These are phyloP conservation scores for Phasia obesa DNA, from an alignment of 2,888 invertebrate species.

Conservation along the genomic window DNA sequence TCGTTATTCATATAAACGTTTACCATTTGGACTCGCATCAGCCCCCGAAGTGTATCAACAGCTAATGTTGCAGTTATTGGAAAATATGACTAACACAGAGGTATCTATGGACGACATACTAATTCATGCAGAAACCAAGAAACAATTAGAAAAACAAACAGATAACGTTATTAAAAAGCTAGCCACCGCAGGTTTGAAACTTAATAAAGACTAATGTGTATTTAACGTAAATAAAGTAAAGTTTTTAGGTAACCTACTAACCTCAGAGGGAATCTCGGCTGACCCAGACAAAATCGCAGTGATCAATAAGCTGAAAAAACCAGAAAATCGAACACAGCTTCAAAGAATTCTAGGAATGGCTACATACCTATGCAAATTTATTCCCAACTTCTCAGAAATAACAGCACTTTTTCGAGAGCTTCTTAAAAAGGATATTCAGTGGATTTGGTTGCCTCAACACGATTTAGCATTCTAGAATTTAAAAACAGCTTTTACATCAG, in stretches of 20 bases:
- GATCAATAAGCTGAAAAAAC: constrained; percentile 72
- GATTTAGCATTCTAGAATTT: too few species aligned
- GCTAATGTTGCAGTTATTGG: constrained; percentile 68
- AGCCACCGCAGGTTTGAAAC: constrained; percentile 70
- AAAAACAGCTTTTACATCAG: too few species aligned
- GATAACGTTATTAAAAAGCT: constrained; percentile 67
- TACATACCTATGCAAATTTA: constrained; percentile 59
- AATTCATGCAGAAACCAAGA: constrained; percentile 70
- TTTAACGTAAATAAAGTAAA: constrained; percentile 61
- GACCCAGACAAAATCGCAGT: constrained; percentile 75
- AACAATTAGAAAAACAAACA: constrained; percentile 70
- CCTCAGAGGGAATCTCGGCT: constrained; percentile 72
- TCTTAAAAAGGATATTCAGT: constrained; percentile 61
- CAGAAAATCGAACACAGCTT: constrained; percentile 65
- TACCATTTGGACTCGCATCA: constrained; percentile 69
- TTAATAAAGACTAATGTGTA: constrained; percentile 68
- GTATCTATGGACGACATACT: constrained; percentile 74
- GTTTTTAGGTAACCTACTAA: constrained; percentile 75
- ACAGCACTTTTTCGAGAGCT: constrained; percentile 42
- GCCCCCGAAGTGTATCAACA: constrained; percentile 74
- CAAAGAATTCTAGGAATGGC: constrained; percentile 65
- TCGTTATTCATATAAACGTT: constrained; percentile 57
- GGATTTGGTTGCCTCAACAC: constrained; percentile 48
- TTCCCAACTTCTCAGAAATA: constrained; percentile 58
- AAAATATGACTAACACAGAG: constrained; percentile 68